phyloP scores from a whole-genome alignment of 2,113 vertebrate species.

The Chascanopsetta lugubris region DNA sequence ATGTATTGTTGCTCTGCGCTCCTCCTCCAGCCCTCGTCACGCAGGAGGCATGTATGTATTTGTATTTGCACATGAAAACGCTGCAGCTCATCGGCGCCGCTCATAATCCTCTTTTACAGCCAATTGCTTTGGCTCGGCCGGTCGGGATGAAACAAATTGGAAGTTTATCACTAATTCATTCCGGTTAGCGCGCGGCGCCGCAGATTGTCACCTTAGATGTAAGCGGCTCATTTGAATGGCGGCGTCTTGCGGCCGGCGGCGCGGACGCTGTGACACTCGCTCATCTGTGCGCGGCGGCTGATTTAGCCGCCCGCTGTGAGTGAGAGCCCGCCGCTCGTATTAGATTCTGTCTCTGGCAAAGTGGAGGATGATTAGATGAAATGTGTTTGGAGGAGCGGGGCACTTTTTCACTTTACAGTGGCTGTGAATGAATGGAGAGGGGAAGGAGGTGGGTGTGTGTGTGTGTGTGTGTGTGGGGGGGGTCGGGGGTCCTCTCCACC shows the following conservation, averaged over 20 bases:
- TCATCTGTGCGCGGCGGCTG: slow-evolving; percentile 71
- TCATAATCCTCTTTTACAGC: background rate
- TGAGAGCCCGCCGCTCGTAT: slow-evolving; percentile 71
- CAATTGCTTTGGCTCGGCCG: background rate
- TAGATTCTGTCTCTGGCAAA: slow-evolving; percentile 76
- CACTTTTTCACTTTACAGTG: slow-evolving; percentile 66
- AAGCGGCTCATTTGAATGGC: slow-evolving; percentile 48
- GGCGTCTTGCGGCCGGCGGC: slow-evolving; percentile 44
- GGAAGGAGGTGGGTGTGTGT: too few relatives aligned
- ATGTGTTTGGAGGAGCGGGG: slow-evolving; percentile 72
- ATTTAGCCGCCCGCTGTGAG: slow-evolving; percentile 76
- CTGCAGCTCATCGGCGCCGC: background rate
- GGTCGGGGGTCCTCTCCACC: too few relatives aligned
- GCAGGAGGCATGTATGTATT: background rate
- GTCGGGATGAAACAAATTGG: slow-evolving; percentile 15
- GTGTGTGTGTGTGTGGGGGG: background rate
- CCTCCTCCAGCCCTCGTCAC: too few relatives aligned
- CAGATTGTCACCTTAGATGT: slow-evolving; percentile 40
- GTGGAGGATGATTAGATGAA: slow-evolving; percentile 78
- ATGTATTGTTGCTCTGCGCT: too few relatives aligned
- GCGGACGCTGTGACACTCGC: slow-evolving; percentile 60
- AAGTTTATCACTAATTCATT: slow-evolving; percentile 32
- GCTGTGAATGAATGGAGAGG: slow-evolving; percentile 48
- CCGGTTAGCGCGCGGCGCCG: slow-evolving; percentile 7
- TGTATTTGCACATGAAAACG: background rate